Conservation (phyloP, 2,113 vertebrate genomes). For the Peromyscus polionotus region DNA sequence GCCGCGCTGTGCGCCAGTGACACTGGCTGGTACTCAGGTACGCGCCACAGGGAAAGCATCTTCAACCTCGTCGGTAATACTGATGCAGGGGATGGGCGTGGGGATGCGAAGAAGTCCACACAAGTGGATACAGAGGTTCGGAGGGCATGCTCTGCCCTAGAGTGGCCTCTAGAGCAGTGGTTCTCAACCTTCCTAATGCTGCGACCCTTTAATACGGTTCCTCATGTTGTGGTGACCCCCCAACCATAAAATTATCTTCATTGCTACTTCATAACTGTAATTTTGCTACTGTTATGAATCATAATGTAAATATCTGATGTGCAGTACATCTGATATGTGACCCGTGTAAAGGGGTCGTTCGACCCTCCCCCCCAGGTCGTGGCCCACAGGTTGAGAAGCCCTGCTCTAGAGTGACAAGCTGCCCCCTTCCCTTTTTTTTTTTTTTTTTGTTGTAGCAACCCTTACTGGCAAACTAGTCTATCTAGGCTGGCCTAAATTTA, state of each 20-base stretch:
- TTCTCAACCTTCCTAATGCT: background rate
- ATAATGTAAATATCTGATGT: background rate
- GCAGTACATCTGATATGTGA: background rate
- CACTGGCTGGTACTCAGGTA: background rate
- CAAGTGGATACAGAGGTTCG: background rate
- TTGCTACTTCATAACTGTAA: background rate
- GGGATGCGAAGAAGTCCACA: background rate
- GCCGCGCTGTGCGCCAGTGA: background rate
- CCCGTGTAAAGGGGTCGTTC: background rate
- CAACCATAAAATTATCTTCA: background rate
- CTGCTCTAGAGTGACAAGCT: background rate
- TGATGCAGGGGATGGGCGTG: background rate
- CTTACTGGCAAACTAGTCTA: background rate
- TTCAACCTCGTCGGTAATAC: fast-evolving
- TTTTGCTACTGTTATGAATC: background rate
- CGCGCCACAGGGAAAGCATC: background rate
- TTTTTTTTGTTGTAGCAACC: background rate
- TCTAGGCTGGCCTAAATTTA: background rate
- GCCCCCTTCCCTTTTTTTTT: background rate
- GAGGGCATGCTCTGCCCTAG: background rate
- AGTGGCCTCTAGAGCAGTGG: background rate
- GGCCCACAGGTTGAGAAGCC: background rate
- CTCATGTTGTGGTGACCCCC: background rate
- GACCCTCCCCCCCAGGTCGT: no score
- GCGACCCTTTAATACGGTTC: background rate